Base-by-base conservation (phyloP, 2,797 vertebrate species). In the Enteromius anoplus region DNA sequence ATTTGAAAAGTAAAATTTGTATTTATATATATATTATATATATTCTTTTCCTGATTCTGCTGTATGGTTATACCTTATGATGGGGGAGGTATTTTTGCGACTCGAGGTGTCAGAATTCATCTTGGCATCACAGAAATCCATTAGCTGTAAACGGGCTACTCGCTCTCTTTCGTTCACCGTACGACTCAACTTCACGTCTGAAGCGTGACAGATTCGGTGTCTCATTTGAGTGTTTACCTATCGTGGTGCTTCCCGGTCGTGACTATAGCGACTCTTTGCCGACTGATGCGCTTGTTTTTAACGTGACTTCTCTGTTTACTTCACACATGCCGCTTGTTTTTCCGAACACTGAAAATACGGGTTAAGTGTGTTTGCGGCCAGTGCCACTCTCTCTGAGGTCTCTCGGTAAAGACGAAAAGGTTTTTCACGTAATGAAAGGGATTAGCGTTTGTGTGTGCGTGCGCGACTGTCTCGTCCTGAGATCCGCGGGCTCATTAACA, bases 401-500 rank as follows among this genome's bases (percentile, higher is more conserved):
- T 78, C 68, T 42, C 12, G 26, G 15, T 69, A n/a, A 60, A 78
- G 19, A 49, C 51, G 66, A 32, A 75, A 77, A 68, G 82, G 78
- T 58, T 58, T 79, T 62, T 49, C 17, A 26, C 26, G 53, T 81
- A 81, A 81, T 81, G 79, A 73, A 53, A 29, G 80, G 58, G 80
- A 29, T 75, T 76, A 78, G 75, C 19, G 4, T n/a, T 62, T 71
- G 55, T 71, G 42, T 83, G 64, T 83, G 75, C 55, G 73, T 78
- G 81, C 32, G 65, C 34, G 53, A 75, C 70, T 58, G 53, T 40
- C 79, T 77, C 17, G 71, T 75, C 71, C 80, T 53, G 70, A 82
- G 70, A 82, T 82, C 68, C 2, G 5, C 32, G 15, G 81, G 73
- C 76, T 84, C 79, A 78, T 87, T 87, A 87, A 84, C 86, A 87